These are phyloP conservation scores for Biston stratarius DNA, from an alignment of 2,888 invertebrate species.

Conservation along the genomic window DNA sequence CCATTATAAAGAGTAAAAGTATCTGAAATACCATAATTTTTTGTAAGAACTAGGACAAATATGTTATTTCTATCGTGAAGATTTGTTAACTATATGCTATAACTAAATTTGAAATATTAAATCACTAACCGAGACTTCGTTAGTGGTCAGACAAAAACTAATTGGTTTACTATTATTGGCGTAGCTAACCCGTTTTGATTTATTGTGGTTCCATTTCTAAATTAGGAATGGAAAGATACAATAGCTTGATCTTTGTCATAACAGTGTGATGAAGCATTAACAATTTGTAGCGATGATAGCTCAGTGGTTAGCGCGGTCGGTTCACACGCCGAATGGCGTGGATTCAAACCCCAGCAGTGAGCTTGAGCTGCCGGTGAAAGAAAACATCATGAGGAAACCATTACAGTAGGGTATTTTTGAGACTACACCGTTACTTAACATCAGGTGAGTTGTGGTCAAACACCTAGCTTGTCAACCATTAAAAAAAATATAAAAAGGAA, in stretches of 20 bases:
- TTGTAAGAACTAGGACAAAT: constrained; percentile 2
- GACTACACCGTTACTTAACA: too few species aligned
- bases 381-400: too few species aligned
- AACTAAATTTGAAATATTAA: neutral
- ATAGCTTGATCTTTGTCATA: neutral
- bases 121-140: constrained; percentile 20
- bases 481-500: neutral
- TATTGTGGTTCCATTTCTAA: constrained; percentile 28
- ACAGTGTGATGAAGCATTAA: neutral
- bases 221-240: constrained; percentile 29
- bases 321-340: too few species aligned
- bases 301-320: too few species aligned
- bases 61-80: neutral
- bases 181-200: constrained; percentile 23
- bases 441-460: too few species aligned
- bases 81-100: constrained; percentile 1
- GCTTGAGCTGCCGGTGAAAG: too few species aligned
- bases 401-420: too few species aligned
- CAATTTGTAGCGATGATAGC: constrained; percentile 1
- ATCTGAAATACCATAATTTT: constrained; percentile 14
- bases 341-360: too few species aligned
- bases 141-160: constrained; percentile 26
- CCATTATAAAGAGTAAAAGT: constrained; percentile 21
- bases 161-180: constrained; percentile 18
- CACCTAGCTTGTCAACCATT: too few species aligned